These are phyloP conservation scores for Siphlonurus alternatus DNA, from an alignment of 2,888 invertebrate genomes.

Conservation along the genomic window DNA sequence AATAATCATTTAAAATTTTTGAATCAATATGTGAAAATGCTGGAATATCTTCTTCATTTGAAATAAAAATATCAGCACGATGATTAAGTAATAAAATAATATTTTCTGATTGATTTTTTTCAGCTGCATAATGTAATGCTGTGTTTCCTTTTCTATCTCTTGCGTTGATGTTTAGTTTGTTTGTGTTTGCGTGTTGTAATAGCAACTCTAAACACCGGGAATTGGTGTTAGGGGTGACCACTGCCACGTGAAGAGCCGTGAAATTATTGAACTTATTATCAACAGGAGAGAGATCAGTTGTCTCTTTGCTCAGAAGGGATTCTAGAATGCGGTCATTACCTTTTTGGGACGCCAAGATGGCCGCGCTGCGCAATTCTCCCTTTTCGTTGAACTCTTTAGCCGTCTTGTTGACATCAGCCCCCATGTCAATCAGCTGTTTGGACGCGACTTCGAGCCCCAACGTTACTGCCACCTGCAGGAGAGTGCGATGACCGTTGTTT, in stretches of 20 bases:
- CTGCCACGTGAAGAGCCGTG: not conserved
- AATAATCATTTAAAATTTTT: slow-evolving; percentile 48
- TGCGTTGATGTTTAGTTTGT: slow-evolving; percentile 36
- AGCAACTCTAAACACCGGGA: not conserved
- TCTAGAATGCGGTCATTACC: not conserved
- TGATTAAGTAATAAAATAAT: slow-evolving; percentile 35
- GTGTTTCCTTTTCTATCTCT: slow-evolving; percentile 45
- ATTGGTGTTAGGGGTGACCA: not conserved
- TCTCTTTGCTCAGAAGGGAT: not conserved
- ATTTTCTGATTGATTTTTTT: not conserved
- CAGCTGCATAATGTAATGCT: slow-evolving; percentile 38
- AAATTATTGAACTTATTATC: not conserved
- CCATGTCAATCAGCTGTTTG: not conserved
- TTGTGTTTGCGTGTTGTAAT: not conserved
- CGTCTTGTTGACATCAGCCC: not conserved
- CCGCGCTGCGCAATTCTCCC: not conserved
- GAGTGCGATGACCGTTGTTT: not conserved
- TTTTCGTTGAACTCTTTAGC: no score
- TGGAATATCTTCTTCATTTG: slow-evolving; percentile 41
- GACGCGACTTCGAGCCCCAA: not conserved
- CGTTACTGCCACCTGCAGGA: not conserved
- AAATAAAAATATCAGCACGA: slow-evolving; percentile 57
- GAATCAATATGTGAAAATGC: slow-evolving; percentile 53
- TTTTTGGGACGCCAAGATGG: not conserved
- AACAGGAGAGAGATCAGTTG: not conserved